Base-by-base conservation (phyloP, 2,888 invertebrate species). In the Tenthredo mesomela region DNA sequence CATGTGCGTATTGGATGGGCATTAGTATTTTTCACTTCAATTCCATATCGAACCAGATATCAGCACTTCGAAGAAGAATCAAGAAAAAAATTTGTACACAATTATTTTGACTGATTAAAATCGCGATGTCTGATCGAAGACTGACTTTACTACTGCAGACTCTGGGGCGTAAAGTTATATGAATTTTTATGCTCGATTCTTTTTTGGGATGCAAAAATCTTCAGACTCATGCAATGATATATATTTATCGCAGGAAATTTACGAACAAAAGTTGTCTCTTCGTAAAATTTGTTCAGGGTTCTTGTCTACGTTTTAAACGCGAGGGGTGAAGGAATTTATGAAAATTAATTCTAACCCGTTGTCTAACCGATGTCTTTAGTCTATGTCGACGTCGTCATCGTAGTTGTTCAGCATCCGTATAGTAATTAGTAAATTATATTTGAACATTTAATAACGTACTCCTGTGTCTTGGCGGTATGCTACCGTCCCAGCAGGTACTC, bases 391-490 rank as follows among this genome's bases (percentile, higher is more conserved):
- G 54, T 77, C 29, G n/a, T 54, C 77, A 77, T 50, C 54, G 54
- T 29, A 25, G 29, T 33, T 25, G 77, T 73, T 43, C 43, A 77
- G 77, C 77, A 77, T 54, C 77, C 50, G 43, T 43, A 54, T 50
- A 77, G 54, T 54, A 77, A 77, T 77, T 77, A 54, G 77, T 77
- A 54, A 77, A 77, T 77, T 77, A 77, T 77, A 77, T 77, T 77
- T 77, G 77, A 77, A 77, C 50, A 29, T 54, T 21, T 50, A 77
- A 77, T 54, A 77, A 50, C 47, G 18, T 33, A 33, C 18, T 73
- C 43, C 3, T 40, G 54, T 77, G 29, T 77, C 47, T 33, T 54
- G 77, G 33, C 77, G 50, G 29, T n/a, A 18, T 33, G 77, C 54
- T 29, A 54, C 50, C 50, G 77, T 54, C 29, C 50, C 77, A 54